A percentile compares a stretch with the other conserved stretches of the same genome.
These are phyloP conservation scores for Caenorhabditis sp. DNA, from an alignment of 2,888 invertebrate species.

Conservation along the genomic window DNA sequence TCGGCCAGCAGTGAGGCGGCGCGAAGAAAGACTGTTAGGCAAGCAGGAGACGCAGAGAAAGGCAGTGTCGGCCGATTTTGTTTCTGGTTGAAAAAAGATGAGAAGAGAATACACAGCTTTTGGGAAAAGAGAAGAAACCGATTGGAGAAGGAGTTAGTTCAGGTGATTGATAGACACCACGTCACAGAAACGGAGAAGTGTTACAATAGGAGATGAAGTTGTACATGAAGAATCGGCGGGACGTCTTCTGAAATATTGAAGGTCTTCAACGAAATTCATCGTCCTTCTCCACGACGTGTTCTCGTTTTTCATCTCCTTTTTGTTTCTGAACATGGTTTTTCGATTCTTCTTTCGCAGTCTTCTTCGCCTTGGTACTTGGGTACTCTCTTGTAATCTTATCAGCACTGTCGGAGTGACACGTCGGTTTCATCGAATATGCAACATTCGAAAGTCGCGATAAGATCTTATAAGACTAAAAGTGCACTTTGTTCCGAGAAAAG, in stretches of 20 bases:
- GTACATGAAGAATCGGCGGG: conserved; percentile 19
- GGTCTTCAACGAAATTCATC: conserved; percentile 49
- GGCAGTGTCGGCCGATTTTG: conserved; percentile 27
- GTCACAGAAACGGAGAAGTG: conserved; percentile 17
- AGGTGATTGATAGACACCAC: conserved; percentile 54
- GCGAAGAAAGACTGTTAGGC: conserved; percentile 8
- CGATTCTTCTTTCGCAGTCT: conserved; percentile 11
- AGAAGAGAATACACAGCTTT: conserved; percentile 27
- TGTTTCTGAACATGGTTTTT: conserved; percentile 13
- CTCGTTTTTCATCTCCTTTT: conserved; percentile 19
- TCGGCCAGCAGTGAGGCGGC: conserved; percentile 44
- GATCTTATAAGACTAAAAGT: conserved; percentile 12
- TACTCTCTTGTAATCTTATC: conserved; percentile 24
- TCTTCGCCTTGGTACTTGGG: neutral
- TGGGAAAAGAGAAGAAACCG: conserved; percentile 28
- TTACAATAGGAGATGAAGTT: conserved; percentile 7
- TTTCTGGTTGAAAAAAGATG: conserved; percentile 28
- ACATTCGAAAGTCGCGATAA: conserved; percentile 29
- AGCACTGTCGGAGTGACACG: neutral
- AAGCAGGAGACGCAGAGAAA: conserved; percentile 27
- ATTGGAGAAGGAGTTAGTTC: conserved; percentile 39
- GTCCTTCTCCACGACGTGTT: conserved; percentile 23
- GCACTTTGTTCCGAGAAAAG: conserved; percentile 38
- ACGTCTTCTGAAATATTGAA: conserved; percentile 51
- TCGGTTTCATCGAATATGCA: conserved; percentile 46